phyloP scores from a whole-genome alignment of 2,113 vertebrate species.

The Erinaceus europaeus region DNA sequence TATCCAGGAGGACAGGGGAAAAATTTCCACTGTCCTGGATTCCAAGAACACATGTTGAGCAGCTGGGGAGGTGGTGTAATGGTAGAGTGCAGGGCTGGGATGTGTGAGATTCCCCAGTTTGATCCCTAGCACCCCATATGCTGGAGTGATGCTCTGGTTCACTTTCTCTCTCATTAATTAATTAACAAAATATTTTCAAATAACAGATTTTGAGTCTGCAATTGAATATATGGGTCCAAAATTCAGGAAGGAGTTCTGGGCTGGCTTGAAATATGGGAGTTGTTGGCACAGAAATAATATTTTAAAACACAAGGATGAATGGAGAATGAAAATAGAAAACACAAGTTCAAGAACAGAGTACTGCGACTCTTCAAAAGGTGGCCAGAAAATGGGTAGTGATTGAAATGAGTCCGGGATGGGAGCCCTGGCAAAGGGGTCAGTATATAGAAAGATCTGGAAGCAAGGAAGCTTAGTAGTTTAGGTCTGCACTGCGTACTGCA shows the following conservation, averaged over 20 bases:
- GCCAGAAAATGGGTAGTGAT: too few species aligned
- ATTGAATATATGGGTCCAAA: neutral
- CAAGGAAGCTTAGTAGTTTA: neutral
- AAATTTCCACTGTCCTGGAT: too few species aligned
- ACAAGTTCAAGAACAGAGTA: neutral
- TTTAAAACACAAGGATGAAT: neutral
- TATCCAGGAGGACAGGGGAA: too few species aligned
- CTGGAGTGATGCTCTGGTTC: too few species aligned
- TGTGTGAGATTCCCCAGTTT: too few species aligned
- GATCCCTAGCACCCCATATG: too few species aligned
- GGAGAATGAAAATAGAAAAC: neutral
- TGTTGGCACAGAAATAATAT: neutral
- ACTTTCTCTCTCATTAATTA: too few species aligned
- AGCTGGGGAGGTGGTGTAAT: too few species aligned
- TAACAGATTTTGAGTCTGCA: too few species aligned
- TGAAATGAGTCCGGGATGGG: neutral
- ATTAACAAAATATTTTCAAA: neutral
- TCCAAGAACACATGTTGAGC: too few species aligned
- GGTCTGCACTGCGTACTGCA: neutral
- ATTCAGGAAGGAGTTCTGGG: neutral
- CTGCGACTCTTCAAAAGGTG: neutral
- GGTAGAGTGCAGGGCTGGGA: too few species aligned
- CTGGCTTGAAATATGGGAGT: neutral
- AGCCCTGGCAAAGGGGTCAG: neutral
- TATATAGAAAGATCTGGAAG: rapidly evolving